phyloP scores from a whole-genome alignment of 64 coral and sea anemone genomes.

The Orbicella faveolata region DNA sequence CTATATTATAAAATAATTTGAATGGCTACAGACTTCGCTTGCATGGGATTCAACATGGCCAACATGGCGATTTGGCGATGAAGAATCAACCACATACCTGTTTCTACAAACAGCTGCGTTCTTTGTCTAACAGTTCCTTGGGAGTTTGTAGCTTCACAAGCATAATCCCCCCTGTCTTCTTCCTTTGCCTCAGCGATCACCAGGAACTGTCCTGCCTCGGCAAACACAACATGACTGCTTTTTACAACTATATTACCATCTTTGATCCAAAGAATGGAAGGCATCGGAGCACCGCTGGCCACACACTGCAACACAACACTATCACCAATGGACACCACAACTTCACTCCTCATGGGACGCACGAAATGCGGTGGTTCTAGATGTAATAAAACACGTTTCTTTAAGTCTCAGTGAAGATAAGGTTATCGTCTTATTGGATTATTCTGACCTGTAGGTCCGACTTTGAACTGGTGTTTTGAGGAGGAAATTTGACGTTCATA shows the following conservation, averaged over 20 bases:
- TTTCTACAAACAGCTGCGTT: constrained; percentile 38
- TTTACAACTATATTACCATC: constrained; percentile 15
- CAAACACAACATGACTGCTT: constrained; percentile 33
- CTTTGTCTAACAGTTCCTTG: constrained; percentile 36
- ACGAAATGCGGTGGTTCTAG: constrained; percentile 60
- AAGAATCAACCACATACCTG: constrained; percentile 33
- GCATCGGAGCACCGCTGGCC: constrained; percentile 59
- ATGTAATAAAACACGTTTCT: not conserved
- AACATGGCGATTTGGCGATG: not conserved
- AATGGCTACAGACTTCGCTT: not conserved
- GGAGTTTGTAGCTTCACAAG: constrained; percentile 68
- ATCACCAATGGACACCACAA: constrained; percentile 35
- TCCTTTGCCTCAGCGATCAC: constrained; percentile 40
- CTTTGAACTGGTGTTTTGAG: no score
- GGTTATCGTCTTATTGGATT: no score
- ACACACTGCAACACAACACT: constrained; percentile 76
- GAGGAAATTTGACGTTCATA: no score
- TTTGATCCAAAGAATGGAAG: constrained; percentile 64
- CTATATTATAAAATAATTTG: no score
- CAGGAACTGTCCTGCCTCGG: constrained; percentile 59
- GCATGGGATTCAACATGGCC: not conserved
- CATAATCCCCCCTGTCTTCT: constrained; percentile 59
- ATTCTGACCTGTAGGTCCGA: no score
- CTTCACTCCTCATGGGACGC: constrained; percentile 39
- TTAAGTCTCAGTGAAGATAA: no score